These are phyloP conservation scores for Hemiprocne comata DNA, from an alignment of 2,113 vertebrate species.

Conservation along the genomic window DNA sequence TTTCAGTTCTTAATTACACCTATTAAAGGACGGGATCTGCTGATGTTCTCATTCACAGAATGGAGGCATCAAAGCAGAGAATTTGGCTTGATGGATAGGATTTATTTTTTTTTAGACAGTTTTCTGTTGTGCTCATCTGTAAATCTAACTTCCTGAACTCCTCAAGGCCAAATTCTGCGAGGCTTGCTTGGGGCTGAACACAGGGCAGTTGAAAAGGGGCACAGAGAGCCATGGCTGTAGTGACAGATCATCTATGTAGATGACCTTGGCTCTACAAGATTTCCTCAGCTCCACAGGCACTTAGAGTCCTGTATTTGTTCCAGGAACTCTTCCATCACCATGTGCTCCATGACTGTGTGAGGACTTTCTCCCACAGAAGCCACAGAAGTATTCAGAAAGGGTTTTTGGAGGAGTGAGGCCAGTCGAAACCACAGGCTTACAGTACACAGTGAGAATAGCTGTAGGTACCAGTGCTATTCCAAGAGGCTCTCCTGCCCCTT, in stretches of 20 bases:
- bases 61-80: conserved; percentile 2
- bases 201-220: not conserved
- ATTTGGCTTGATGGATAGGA: not conserved
- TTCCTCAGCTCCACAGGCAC: not conserved
- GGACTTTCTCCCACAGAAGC: not conserved
- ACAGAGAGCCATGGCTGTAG: not conserved
- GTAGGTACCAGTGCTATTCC: not conserved
- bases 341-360: not conserved
- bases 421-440: not conserved
- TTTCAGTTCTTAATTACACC: conserved; percentile 32
- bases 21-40: not conserved
- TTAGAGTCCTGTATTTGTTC: not conserved
- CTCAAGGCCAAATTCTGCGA: not conserved
- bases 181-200: not conserved
- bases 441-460: fast-evolving
- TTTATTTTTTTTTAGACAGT: fast-evolving
- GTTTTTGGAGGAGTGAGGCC: not conserved
- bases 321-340: not conserved
- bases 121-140: not conserved
- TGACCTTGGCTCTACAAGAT: not conserved
- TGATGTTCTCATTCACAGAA: not conserved
- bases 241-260: no score
- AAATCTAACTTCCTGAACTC: not conserved
- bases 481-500: not conserved
- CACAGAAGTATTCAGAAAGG: not conserved